These are phyloP conservation scores for Actenoides hombroni DNA, from an alignment of 2,113 vertebrate species.

Conservation along the genomic window DNA sequence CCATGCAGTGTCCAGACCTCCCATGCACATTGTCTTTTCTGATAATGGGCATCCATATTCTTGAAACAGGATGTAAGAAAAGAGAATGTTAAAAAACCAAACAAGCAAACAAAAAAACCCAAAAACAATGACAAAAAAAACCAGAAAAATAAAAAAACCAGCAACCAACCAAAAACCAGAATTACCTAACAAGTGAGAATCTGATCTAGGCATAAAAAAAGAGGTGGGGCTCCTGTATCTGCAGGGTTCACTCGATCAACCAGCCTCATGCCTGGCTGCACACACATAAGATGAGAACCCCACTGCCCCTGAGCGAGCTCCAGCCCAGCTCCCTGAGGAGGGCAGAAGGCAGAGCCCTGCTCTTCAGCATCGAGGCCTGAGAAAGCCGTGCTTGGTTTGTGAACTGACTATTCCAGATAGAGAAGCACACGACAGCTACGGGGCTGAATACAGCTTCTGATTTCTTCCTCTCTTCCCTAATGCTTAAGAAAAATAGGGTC, in stretches of 20 bases:
- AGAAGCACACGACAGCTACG: background rate
- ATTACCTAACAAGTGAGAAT: background rate
- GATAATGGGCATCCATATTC: background rate
- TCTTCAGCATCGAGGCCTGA: background rate
- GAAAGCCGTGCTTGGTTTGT: background rate
- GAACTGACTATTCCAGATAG: accelerated
- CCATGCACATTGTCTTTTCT: background rate
- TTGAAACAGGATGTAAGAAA: background rate
- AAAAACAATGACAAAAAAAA: too few relatives aligned
- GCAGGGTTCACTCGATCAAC: background rate
- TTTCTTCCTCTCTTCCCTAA: background rate
- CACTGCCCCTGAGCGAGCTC: accelerated
- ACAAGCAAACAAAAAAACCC: background rate
- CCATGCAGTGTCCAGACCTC: background rate
- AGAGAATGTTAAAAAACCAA: background rate
- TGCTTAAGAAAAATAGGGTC: background rate
- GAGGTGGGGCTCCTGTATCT: background rate
- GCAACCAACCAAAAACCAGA: too few relatives aligned
- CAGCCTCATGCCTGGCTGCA: background rate
- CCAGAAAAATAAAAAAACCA: background rate
- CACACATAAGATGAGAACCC: accelerated
- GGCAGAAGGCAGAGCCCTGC: background rate
- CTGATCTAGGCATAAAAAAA: background rate
- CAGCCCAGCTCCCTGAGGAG: background rate
- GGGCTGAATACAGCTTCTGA: background rate